phyloP scores from a whole-genome alignment of 2,888 invertebrate species.

The Lithophane semibrunnea region DNA sequence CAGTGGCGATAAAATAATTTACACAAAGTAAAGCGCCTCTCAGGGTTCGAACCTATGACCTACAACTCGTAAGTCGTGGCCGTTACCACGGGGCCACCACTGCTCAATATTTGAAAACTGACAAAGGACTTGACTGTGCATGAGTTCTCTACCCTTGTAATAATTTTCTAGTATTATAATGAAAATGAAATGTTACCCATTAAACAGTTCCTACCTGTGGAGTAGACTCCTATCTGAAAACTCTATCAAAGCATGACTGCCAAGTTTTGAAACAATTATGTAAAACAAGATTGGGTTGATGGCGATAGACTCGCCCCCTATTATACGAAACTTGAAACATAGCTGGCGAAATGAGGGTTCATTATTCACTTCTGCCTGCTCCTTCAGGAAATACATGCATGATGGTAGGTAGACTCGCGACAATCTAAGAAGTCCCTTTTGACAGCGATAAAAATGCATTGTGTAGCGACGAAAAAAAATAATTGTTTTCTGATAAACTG shows the following conservation, averaged over 20 bases:
- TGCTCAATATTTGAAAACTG: too few relatives aligned
- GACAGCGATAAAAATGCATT: too few relatives aligned
- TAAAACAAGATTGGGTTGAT: constrained; percentile 50
- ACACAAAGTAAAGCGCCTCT: too few relatives aligned
- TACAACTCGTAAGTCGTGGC: too few relatives aligned
- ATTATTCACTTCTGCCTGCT: constrained; percentile 20
- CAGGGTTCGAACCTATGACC: too few relatives aligned
- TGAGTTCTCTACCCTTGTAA: neutral
- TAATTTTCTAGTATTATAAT: neutral
- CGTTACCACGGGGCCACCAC: too few relatives aligned
- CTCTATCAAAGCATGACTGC: constrained; percentile 36
- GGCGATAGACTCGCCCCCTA: constrained; percentile 24
- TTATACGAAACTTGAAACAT: constrained; percentile 29
- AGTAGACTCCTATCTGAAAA: constrained; percentile 38
- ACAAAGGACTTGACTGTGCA: neutral
- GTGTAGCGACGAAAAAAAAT: too few relatives aligned
- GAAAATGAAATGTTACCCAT: neutral
- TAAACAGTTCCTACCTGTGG: constrained; percentile 40
- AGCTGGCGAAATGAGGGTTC: constrained; percentile 1
- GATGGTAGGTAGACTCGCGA: neutral
- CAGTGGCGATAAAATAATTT: too few relatives aligned
- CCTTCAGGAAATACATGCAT: neutral
- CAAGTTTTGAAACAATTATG: constrained; percentile 53
- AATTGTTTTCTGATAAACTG: too few relatives aligned
- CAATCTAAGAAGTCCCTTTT: too few relatives aligned